Evolutionary conservation across 2,113 vertebrate genomes (phyloP).

Genomic region (Capra hircus): DNA sequence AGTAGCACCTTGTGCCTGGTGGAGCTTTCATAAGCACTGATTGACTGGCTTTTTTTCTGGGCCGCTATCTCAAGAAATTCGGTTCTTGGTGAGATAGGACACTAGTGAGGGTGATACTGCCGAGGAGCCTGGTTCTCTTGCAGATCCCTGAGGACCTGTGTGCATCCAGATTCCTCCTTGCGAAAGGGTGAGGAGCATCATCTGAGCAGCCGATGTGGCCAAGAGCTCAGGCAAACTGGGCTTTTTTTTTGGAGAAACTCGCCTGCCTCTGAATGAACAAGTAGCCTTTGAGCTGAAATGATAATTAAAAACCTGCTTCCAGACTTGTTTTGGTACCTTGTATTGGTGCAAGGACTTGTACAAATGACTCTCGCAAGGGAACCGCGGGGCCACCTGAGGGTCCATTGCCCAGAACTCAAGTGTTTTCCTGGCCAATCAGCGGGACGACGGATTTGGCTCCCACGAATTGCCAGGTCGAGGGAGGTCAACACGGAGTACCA

Average conservation of each 20-base stretch:
- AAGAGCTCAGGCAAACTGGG: not conserved
- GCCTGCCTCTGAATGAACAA: conserved; percentile 58
- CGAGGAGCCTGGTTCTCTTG: too few species aligned
- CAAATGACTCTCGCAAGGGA: not conserved
- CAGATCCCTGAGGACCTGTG: not conserved
- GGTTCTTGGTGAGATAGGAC: not conserved
- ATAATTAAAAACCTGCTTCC: conserved; percentile 56
- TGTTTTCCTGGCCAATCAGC: not conserved
- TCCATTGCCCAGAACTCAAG: fast-evolving
- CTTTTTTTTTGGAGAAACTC: not conserved
- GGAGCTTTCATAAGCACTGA: fast-evolving
- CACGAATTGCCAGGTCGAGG: not conserved
- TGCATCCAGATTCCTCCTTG: fast-evolving
- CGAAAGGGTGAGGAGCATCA: fast-evolving
- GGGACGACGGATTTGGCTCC: not conserved
- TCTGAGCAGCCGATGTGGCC: not conserved
- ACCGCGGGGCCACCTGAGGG: not conserved
- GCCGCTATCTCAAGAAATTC: too few species aligned
- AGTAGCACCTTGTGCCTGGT: fast-evolving
- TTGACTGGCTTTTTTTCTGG: not conserved
- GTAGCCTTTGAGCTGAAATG: conserved; percentile 44
- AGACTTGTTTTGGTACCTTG: not conserved
- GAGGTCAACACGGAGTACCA: fast-evolving
- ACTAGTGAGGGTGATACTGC: fast-evolving
- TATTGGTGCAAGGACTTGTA: not conserved